A percentile compares a stretch with the other conserved stretches of the same genome.
phyloP scores from a whole-genome alignment of 2,797 vertebrate genomes.

The Meriones psammophilus region DNA sequence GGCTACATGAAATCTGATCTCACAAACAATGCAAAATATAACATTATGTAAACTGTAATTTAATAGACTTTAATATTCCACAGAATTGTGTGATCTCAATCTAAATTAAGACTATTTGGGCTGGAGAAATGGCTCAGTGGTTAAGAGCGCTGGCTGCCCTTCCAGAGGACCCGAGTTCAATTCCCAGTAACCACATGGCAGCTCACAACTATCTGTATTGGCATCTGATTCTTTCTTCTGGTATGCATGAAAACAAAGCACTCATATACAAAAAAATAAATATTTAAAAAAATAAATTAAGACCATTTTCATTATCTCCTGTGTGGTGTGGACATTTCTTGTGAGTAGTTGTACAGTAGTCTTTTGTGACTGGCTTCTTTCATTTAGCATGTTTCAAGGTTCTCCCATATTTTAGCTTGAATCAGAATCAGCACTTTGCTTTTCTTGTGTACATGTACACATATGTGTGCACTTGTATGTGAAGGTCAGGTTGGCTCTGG shows the following conservation, averaged over 20 bases:
- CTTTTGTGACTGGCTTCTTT: slow-evolving; percentile 1
- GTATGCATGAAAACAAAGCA: too few species aligned
- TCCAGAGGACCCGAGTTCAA: too few species aligned
- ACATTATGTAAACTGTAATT: neutral
- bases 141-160: too few species aligned
- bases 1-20: neutral
- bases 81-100: neutral
- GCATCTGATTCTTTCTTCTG: too few species aligned
- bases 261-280: too few species aligned
- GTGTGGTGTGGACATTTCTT: neutral
- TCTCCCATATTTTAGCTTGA: neutral
- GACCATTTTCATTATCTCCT: neutral
- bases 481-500: neutral
- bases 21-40: neutral
- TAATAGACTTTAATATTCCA: slow-evolving; percentile 16
- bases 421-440: neutral
- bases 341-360: neutral
- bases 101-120: neutral
- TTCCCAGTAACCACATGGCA: too few species aligned
- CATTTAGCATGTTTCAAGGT: neutral
- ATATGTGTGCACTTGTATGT: neutral
- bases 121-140: too few species aligned
- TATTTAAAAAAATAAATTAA: neutral
- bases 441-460: neutral
- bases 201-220: too few species aligned